phyloP scores from a whole-genome alignment of 2,797 vertebrate genomes.

The Poeciliopsis gracilis region DNA sequence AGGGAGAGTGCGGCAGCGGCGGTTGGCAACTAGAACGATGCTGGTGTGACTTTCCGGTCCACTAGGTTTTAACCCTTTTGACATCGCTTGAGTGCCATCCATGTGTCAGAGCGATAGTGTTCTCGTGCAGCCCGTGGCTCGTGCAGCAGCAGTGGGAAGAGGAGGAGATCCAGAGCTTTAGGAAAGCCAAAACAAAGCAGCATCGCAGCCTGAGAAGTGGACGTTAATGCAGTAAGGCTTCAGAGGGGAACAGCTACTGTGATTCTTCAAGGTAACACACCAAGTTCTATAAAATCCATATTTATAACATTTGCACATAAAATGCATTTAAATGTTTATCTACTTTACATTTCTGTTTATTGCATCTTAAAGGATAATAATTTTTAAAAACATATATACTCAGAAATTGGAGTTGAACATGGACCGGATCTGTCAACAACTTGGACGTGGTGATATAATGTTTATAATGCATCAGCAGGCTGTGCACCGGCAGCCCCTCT shows the following conservation, averaged over 20 bases:
- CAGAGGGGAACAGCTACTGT: slow-evolving; percentile 63
- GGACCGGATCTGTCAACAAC: slow-evolving; percentile 63
- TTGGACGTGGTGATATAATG: slow-evolving; percentile 63
- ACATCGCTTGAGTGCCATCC: slow-evolving; percentile 70
- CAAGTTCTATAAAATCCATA: slow-evolving; percentile 73
- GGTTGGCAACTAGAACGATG: slow-evolving; percentile 70
- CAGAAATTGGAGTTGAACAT: slow-evolving; percentile 53
- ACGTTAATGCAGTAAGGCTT: slow-evolving; percentile 69
- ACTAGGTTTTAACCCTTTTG: slow-evolving; percentile 80
- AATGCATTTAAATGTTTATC: slow-evolving; percentile 21
- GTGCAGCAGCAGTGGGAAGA: slow-evolving; percentile 63
- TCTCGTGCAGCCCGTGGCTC: slow-evolving; percentile 44
- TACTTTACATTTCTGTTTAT: slow-evolving; percentile 19
- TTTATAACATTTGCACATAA: slow-evolving; percentile 6
- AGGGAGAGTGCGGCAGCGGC: slow-evolving; percentile 70
- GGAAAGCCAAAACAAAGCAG: slow-evolving; percentile 69
- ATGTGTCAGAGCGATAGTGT: slow-evolving; percentile 63
- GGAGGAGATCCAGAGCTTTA: slow-evolving; percentile 66
- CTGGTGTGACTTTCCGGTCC: slow-evolving; percentile 78
- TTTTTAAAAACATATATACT: slow-evolving; percentile 44
- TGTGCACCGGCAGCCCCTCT: slow-evolving; percentile 47
- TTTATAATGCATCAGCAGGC: slow-evolving; percentile 64
- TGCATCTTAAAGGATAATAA: slow-evolving; percentile 4
- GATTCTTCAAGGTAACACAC: slow-evolving; percentile 69
- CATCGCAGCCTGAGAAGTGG: slow-evolving; percentile 77